Evolutionary conservation across 2,888 invertebrate genomes (phyloP).

Genomic region (Cheiracanthium punctorium): DNA sequence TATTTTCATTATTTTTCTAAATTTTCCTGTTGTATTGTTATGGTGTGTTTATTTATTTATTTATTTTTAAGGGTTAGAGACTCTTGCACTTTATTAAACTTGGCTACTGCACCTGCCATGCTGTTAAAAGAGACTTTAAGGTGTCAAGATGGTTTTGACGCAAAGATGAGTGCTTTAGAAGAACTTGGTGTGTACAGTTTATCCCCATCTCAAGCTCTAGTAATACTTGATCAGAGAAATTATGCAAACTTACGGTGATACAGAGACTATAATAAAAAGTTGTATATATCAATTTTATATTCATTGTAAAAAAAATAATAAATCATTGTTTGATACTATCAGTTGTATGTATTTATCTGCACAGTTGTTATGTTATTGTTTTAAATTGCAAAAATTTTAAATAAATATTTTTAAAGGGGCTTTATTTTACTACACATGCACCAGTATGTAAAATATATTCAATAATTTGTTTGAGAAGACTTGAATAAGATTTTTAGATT

Average conservation of each 20-base stretch:
- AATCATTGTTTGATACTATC: no score
- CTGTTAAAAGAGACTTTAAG: conserved; percentile 82
- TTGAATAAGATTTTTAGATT: no score
- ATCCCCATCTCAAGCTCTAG: conserved; percentile 73
- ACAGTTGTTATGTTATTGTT: no score
- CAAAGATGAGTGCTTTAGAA: conserved; percentile 95
- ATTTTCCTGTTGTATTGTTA: no score
- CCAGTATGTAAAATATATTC: no score
- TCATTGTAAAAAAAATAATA: no score
- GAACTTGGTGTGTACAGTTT: conserved; percentile 86
- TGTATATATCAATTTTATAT: not conserved
- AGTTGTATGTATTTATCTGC: no score
- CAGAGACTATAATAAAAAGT: not conserved
- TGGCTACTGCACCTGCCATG: conserved; percentile 86
- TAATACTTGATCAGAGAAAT: conserved; percentile 71
- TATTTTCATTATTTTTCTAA: no score
- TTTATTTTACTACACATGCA: no score
- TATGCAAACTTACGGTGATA: conserved; percentile 27
- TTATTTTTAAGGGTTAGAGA: conserved; percentile 81
- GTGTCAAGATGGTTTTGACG: conserved; percentile 76
- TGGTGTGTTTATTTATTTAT: conserved; percentile 68
- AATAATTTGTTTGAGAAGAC: no score
- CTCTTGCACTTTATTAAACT: conserved; percentile 84
- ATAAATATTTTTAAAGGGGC: no score
- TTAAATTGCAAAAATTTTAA: no score